Evolutionary conservation across 1,140 invertebrate genomes (phyloP), one percentile per base, ranked within the genome.

Genomic region (Armadillidium nasatum): DNA sequence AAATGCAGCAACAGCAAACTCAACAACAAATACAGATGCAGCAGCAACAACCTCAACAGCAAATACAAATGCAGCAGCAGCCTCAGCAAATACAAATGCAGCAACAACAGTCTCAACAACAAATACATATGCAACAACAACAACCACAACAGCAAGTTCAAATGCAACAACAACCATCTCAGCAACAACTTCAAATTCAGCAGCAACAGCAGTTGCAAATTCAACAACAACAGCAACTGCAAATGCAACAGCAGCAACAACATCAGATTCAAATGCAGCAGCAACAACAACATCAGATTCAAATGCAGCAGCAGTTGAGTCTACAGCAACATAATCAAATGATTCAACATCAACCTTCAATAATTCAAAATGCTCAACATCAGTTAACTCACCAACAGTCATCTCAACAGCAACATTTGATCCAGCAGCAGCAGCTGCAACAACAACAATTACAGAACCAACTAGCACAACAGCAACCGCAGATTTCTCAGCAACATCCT

Each of bases 361-460:
- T 76, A 70, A 73, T 22, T 15, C 72, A 75, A 22, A 73, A 69
- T 70, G 23, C 45, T 33, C 71, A 69, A 45, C 73, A 76, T n/a
- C 76, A 72, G 45, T 50, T 75, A 21, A 74, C 71, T 46, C 73
- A 76, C 23, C 75, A 75, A 71, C 80, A 80, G 44, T 71, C 44
- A 69, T 79, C 84, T 79, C 83, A 86, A 76, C 83, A 84, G 23
- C 84, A 83, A 78, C 86, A 86, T 74, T 80, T 84, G 13, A 83
- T 71, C 77, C 11, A 79, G 71, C 73, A 33, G 15, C 75, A 75
- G 60, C 71, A 15, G 43, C 50, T n/a, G n/a, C n/a, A 76, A 67
- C 78, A 77, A 23, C 75, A 81, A 46, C 75, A 77, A 71, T 44
- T 19, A 3, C 60, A 77, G 13, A n/a, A n/a, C 19, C 76, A 68